These are phyloP conservation scores for Hesperophylax magnus DNA, from an alignment of 1,140 invertebrate genomes.

Conservation along the genomic window DNA sequence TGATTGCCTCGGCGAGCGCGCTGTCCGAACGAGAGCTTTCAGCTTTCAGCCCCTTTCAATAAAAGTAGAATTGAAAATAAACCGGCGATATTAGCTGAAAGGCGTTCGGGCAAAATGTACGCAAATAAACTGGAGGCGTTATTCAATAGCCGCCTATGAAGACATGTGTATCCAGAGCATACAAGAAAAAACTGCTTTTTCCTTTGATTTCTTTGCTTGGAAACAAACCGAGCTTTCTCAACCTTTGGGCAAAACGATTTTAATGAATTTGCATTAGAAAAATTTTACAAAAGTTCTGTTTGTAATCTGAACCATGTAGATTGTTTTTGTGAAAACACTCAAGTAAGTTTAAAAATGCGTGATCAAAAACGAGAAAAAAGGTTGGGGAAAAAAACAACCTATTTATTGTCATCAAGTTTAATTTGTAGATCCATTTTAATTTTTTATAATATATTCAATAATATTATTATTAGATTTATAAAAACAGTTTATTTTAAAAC, in stretches of 20 bases:
- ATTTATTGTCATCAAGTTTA: too few species aligned
- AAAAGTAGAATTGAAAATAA: conserved; percentile 32
- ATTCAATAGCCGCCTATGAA: conserved; percentile 39
- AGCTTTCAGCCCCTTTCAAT: not conserved
- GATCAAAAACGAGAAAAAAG: too few species aligned
- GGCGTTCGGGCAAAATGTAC: conserved; percentile 38
- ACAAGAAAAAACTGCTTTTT: conserved; percentile 36
- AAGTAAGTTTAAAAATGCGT: too few species aligned
- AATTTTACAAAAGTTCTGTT: too few species aligned
- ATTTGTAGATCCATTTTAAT: too few species aligned
- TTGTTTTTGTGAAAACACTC: too few species aligned
- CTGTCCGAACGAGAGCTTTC: conserved; percentile 8
- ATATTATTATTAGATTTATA: too few species aligned
- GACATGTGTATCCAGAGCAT: conserved; percentile 34
- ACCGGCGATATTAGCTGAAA: conserved; percentile 16
- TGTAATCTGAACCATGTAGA: too few species aligned
- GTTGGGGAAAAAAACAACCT: too few species aligned
- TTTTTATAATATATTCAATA: too few species aligned
- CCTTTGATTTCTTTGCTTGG: conserved; percentile 26
- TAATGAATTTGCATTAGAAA: too few species aligned
- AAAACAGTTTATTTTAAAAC: too few species aligned
- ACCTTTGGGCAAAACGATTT: not conserved
- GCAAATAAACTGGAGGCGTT: conserved; percentile 38
- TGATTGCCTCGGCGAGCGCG: conserved; percentile 26
- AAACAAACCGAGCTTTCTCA: conserved; percentile 9